These are phyloP conservation scores for Oscheius onirici DNA, from an alignment of 2,888 invertebrate genomes.

Conservation along the genomic window DNA sequence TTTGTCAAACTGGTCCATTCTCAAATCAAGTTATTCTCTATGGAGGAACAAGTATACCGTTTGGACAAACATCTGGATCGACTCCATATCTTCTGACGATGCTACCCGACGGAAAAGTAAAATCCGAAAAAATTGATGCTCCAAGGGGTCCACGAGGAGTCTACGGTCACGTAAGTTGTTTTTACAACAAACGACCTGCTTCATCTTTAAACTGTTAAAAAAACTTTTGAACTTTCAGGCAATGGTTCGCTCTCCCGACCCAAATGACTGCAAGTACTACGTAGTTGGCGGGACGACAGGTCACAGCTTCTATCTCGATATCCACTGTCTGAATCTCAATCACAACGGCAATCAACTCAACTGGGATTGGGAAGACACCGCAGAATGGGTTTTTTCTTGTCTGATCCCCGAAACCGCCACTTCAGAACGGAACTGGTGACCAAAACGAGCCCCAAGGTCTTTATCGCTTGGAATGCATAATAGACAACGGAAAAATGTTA, in stretches of 20 bases:
- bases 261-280: conserved; percentile 38
- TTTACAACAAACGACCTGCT: background rate
- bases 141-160: conserved; percentile 23
- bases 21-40: conserved; percentile 45
- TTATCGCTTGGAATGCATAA: conserved; percentile 49
- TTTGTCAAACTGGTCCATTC: conserved; percentile 37
- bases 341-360: background rate
- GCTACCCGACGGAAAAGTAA: conserved; percentile 32
- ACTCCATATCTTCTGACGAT: conserved; percentile 39
- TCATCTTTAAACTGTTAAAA: no score
- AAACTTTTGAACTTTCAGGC: no score
- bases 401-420: background rate
- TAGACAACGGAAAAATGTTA: conserved; percentile 41
- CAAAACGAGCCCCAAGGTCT: conserved; percentile 36
- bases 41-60: conserved; percentile 57
- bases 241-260: conserved; percentile 36
- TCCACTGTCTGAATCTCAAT: conserved; percentile 26
- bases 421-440: conserved; percentile 17
- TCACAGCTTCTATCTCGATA: conserved; percentile 44
- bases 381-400: conserved; percentile 9
- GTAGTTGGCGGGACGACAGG: conserved; percentile 62
- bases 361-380: conserved; percentile 18
- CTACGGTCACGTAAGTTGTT: conserved; percentile 46
- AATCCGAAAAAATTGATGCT: conserved; percentile 19
- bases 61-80: conserved; percentile 48